Conservation (phyloP, 2,113 vertebrate genomes). For the Ictalurus furcatus region DNA sequence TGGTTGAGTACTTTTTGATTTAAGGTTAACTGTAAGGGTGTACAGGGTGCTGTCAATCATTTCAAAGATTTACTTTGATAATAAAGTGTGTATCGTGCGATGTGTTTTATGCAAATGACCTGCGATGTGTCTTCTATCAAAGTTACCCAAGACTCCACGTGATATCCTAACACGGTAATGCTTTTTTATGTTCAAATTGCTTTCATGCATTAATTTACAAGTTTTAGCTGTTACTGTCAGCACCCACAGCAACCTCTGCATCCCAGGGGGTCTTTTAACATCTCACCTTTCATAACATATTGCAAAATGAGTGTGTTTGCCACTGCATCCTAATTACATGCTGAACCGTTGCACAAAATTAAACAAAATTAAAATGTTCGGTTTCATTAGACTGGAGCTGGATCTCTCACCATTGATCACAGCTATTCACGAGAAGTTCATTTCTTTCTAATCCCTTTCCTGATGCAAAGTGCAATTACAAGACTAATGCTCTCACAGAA, state of each 20-base stretch:
- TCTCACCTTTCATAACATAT: not conserved
- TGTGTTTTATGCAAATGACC: not conserved
- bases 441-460: not conserved
- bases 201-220: constrained; percentile 8
- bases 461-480: not conserved
- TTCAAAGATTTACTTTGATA: not conserved
- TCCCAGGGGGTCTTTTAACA: not conserved
- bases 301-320: not conserved
- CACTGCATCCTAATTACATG: constrained; percentile 1
- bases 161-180: not conserved
- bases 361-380: not conserved
- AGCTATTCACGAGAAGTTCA: not conserved
- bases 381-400: constrained; percentile 1
- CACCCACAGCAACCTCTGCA: not conserved
- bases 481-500: not conserved
- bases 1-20: not conserved
- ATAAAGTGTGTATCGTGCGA: not conserved
- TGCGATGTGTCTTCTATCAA: not conserved
- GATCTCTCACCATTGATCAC: not conserved
- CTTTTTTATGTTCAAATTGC: not conserved
- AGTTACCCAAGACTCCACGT: not conserved
- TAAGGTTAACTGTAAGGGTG: not conserved
- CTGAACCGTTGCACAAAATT: not conserved
- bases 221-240: not conserved
- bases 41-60: not conserved